Conservation (phyloP, 2,888 invertebrate genomes). For the Eupithecia abbreviata region DNA sequence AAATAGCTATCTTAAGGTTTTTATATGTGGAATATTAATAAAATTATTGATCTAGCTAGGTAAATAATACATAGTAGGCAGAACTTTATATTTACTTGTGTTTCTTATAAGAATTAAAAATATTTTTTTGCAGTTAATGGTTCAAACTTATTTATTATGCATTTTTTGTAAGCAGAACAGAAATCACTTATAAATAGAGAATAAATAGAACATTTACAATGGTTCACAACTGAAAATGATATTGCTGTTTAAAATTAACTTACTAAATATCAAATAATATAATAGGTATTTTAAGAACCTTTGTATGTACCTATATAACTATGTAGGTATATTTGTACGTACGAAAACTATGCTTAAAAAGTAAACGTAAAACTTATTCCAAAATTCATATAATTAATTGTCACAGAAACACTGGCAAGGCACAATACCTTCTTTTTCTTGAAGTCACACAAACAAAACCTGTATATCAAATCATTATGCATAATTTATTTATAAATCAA, state of each 20-base stretch:
- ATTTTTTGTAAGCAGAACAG: not conserved
- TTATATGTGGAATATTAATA: not conserved
- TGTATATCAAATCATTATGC: constrained; percentile 36
- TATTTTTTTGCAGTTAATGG: not conserved
- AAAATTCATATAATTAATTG: constrained; percentile 42
- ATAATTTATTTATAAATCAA: constrained; percentile 43
- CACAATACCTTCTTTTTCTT: constrained; percentile 43
- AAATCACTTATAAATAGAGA: constrained; percentile 3
- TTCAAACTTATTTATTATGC: not conserved
- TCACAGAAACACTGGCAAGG: constrained; percentile 68
- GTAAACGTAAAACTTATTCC: constrained; percentile 47
- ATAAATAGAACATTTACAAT: constrained; percentile 28
- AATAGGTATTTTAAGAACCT: constrained; percentile 7
- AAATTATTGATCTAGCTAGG: not conserved
- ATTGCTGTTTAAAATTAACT: not conserved
- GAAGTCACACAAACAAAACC: constrained; percentile 38
- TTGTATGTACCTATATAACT: not conserved
- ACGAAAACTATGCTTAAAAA: constrained; percentile 46
- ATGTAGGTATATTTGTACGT: constrained; percentile 40
- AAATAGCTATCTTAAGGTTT: not conserved
- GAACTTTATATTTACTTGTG: not conserved
- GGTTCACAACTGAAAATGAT: constrained; percentile 20
- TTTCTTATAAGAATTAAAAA: not conserved
- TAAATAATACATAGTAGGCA: not conserved
- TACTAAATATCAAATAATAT: not conserved